These are phyloP conservation scores for Hestina assimilis DNA, from an alignment of 1,140 invertebrate genomes.

Conservation along the genomic window DNA sequence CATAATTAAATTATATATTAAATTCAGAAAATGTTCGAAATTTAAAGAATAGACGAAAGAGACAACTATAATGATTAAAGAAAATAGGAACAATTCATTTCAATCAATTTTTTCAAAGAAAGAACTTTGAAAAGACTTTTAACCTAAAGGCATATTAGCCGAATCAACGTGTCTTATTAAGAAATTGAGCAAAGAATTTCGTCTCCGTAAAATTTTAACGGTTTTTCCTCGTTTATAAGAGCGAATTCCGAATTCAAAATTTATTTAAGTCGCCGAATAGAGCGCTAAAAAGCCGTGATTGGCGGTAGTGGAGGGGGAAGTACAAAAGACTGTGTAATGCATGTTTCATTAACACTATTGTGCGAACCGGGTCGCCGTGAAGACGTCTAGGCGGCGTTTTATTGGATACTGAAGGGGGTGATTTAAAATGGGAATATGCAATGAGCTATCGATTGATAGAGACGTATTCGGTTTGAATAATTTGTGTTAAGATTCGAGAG, in stretches of 20 bases:
- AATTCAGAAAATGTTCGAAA: background rate
- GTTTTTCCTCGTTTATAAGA: slow-evolving; percentile 18
- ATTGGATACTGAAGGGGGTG: slow-evolving; percentile 37
- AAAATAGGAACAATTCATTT: no score
- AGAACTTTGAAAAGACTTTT: no score
- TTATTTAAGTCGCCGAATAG: slow-evolving; percentile 35
- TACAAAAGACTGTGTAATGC: slow-evolving; percentile 49
- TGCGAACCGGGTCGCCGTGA: slow-evolving; percentile 35
- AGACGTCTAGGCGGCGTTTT: slow-evolving; percentile 47
- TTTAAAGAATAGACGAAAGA: no score
- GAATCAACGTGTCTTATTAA: slow-evolving; percentile 1
- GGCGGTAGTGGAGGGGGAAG: slow-evolving; percentile 39
- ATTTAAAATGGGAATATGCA: slow-evolving; percentile 54
- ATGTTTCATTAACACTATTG: slow-evolving; percentile 67
- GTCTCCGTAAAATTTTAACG: slow-evolving; percentile 1
- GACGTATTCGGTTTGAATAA: slow-evolving; percentile 39
- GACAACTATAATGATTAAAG: no score
- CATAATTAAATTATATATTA: slow-evolving; percentile 1
- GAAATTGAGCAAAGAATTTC: slow-evolving; percentile 1
- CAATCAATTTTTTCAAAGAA: no score
- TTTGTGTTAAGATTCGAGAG: slow-evolving; percentile 38
- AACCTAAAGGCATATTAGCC: background rate
- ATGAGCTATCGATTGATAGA: slow-evolving; percentile 50
- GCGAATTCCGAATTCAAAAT: slow-evolving; percentile 36
- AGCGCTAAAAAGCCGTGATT: slow-evolving; percentile 44